Percentiles rank a stretch among this genome's conserved stretches.
These are phyloP conservation scores for Aleiodes alternator DNA, from an alignment of 2,888 invertebrate species.

Conservation along the genomic window DNA sequence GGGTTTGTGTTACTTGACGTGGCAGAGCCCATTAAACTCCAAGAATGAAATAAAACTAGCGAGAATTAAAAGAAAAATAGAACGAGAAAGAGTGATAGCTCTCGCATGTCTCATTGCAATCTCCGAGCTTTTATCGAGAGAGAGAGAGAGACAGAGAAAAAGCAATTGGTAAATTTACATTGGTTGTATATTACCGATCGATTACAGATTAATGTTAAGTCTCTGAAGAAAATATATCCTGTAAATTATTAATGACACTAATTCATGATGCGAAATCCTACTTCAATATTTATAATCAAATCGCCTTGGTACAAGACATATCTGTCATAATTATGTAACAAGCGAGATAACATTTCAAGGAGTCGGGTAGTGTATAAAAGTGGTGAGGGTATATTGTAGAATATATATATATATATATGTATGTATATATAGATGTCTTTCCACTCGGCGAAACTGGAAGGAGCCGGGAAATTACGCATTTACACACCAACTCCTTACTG, in stretches of 20 bases:
- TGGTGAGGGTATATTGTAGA: conserved; percentile 10
- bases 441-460: conserved; percentile 1
- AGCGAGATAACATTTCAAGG: conserved; percentile 28
- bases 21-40: conserved; percentile 48
- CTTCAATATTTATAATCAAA: conserved; percentile 42
- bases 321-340: conserved; percentile 44
- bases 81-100: conserved; percentile 53
- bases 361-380: conserved; percentile 19
- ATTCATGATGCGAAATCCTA: conserved; percentile 33
- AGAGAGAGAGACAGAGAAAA: conserved; percentile 48
- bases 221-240: neutral
- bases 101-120: conserved; percentile 66
- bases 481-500: conserved; percentile 46
- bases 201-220: conserved; percentile 65
- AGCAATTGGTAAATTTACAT: conserved; percentile 20
- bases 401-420: neutral
- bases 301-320: conserved; percentile 37
- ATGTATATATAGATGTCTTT: too few relatives aligned
- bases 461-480: conserved; percentile 56
- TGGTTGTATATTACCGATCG: conserved; percentile 50
- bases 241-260: conserved; percentile 19
- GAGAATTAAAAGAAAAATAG: conserved; percentile 32
- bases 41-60: conserved; percentile 35
- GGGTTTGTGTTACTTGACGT: conserved; percentile 52
- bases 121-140: conserved; percentile 60